phyloP scores from a whole-genome alignment of 2,888 invertebrate genomes.

The Drosophila incognita region DNA sequence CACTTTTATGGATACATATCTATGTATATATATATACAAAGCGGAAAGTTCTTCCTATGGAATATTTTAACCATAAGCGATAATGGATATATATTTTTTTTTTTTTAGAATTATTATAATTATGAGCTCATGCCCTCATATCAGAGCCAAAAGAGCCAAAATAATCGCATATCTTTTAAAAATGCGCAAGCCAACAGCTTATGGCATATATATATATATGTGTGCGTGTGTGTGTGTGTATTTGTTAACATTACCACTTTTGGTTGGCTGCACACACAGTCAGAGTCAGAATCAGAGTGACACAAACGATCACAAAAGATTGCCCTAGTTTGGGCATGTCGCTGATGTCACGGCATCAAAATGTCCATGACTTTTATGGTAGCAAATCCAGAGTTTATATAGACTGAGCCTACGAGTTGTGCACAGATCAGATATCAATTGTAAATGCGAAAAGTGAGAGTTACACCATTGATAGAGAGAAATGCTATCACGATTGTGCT shows the following conservation, averaged over 20 bases:
- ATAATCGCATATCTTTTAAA: constrained; percentile 19
- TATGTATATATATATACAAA: neutral
- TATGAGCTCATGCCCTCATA: constrained; percentile 35
- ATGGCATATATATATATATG: neutral
- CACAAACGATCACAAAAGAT: constrained; percentile 51
- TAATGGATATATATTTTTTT: constrained; percentile 2
- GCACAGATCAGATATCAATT: neutral
- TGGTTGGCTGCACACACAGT: constrained; percentile 48
- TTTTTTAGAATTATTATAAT: constrained; percentile 10
- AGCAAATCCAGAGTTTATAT: constrained; percentile 53
- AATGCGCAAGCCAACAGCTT: constrained; percentile 16
- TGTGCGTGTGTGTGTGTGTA: constrained; percentile 5
- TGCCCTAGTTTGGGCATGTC: constrained; percentile 62
- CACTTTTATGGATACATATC: neutral
- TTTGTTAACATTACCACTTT: constrained; percentile 41
- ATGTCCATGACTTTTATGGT: constrained; percentile 56
- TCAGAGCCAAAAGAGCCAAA: constrained; percentile 11
- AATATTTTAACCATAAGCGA: constrained; percentile 4
- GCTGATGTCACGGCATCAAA: constrained; percentile 62
- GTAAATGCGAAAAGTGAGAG: constrained; percentile 27
- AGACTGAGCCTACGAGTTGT: constrained; percentile 20
- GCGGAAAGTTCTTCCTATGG: neutral
- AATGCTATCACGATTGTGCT: neutral
- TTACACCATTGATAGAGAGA: neutral
- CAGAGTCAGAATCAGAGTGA: constrained; percentile 4